phyloP scores from a whole-genome alignment of 2,113 vertebrate genomes.

The Gnathonemus echidnorhynchus region DNA sequence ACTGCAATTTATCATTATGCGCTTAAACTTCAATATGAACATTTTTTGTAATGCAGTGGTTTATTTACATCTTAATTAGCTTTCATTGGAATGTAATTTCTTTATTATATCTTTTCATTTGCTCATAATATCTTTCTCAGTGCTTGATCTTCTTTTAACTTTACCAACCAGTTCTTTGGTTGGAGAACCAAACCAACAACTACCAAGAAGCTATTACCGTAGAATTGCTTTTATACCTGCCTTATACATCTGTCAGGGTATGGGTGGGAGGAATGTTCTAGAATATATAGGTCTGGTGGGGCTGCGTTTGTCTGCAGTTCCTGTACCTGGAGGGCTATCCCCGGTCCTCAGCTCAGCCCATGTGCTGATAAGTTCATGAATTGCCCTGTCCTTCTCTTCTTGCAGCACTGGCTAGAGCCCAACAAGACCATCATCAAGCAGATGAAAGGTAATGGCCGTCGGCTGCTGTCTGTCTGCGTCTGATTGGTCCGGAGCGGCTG shows the following conservation, averaged over 20 bases:
- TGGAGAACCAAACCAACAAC: neutral
- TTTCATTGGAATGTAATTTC: neutral
- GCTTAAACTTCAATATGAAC: neutral
- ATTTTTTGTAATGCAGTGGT: neutral
- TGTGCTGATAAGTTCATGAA: neutral
- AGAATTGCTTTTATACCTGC: neutral
- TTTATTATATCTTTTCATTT: neutral
- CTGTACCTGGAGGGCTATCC: neutral
- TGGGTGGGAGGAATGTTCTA: neutral
- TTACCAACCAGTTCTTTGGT: neutral
- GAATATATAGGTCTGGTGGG: neutral
- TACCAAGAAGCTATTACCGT: neutral
- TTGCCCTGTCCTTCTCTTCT: conserved; percentile 42
- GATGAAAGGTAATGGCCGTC: conserved; percentile 92
- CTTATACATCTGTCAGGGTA: neutral
- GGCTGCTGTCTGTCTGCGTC: conserved; percentile 11
- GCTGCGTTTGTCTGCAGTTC: neutral
- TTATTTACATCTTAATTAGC: neutral
- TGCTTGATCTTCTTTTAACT: neutral
- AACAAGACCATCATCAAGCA: conserved; percentile 89
- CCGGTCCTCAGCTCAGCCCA: neutral
- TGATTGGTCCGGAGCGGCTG: neutral
- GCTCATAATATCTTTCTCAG: neutral
- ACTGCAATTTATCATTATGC: neutral
- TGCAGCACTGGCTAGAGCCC: conserved; percentile 94